Evolutionary conservation across 1,140 invertebrate genomes (phyloP), one percentile per base, ranked within the genome.

Genomic region (Chelonus insularis): DNA sequence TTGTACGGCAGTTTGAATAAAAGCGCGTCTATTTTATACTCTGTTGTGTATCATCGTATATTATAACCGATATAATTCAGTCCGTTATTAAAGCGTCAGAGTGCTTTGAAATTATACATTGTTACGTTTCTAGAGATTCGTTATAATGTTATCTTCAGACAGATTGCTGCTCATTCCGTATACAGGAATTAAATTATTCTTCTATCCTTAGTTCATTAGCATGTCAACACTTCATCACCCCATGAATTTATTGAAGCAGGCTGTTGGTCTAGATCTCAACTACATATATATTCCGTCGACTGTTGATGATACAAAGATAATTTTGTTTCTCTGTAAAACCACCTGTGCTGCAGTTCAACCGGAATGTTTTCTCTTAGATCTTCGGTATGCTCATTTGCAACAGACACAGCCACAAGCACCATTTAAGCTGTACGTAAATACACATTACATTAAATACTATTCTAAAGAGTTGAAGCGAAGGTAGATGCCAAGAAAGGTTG

Each of bases 231-330:
- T 67, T 59, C 47, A 61, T 68, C 68, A 64, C 69, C 68, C 60
- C 60, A 70, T 68, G 71, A 72, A 72, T 72, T 64, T 45, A 18
- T 6, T 45, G 37, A 23, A 50, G 39, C 41, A 8, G 50, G 45
- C 36, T 32, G 45, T 39, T 36, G 16, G 21, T 11, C 37, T 12
- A 29, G 11, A 12, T n/a, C 5, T n/a, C 14, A 29, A 16, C 12
- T 6, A 23, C 20, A 9, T 2, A 51, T 1, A 51, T 11, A 37
- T 62, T 48, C 64, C 67, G 63, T 73, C 72, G 68, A 73, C 72
- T 73, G 71, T 67, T 75, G 73, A 76, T 76, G 72, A 67, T 60
- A 75, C 72, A 73, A 75, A 74, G 72, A 74, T 73, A 73, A 74
- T 70, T 62, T 54, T 57, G 62, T 68, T 69, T 51, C 36, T 11